Base-by-base conservation (phyloP, 2,113 vertebrate genomes). In the Hippotragus niger region DNA sequence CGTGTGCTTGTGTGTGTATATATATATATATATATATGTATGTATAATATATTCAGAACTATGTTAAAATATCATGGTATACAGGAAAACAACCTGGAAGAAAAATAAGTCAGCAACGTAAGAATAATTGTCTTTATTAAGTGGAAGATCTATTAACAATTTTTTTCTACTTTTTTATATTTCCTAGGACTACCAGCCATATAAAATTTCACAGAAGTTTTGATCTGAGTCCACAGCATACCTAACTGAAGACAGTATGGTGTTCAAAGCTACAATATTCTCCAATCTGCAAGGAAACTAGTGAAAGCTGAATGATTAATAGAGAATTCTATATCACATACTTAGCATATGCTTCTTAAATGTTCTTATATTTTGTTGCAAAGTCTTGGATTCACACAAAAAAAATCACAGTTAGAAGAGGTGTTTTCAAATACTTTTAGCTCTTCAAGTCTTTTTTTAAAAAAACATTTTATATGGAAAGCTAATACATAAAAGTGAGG, bases 41-140 rank as follows among this genome's bases (percentile, higher is more conserved):
- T 57, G 33, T 16, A 23, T 27, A 2, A n/a, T n/a, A 36, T 36
- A 36, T 71, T 74, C 19, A 23, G 76, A 87, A 62, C n/a, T 53
- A 52, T 78, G 43, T 58, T 91, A 84, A 88, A 92, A 67, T 83
- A 71, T 29, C 78, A 85, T 6, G 31, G 43, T 25, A 55, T 17
- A 52, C 3, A 67, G 80, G 31, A 74, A 87, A 71, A 52, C 2
- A 83, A 60, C 11, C 33, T 64, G 6, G 45, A 88, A 92, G 14
- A n/a, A 95, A 97, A 82, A 93, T 10, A 64, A 88, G 74, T 45
- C 88, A 97, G 27, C 90, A 93, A 14, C 40, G 5, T 85, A 33
- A 60, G 50, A 94, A 55, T 83, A 53, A 84, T 0, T 57, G 14
- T 84, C 13, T 84, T 84, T 84, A 55, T 88, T 43, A 86, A 91